Conservation (phyloP, 2,888 invertebrate genomes). For the Hybos culiciformis region DNA sequence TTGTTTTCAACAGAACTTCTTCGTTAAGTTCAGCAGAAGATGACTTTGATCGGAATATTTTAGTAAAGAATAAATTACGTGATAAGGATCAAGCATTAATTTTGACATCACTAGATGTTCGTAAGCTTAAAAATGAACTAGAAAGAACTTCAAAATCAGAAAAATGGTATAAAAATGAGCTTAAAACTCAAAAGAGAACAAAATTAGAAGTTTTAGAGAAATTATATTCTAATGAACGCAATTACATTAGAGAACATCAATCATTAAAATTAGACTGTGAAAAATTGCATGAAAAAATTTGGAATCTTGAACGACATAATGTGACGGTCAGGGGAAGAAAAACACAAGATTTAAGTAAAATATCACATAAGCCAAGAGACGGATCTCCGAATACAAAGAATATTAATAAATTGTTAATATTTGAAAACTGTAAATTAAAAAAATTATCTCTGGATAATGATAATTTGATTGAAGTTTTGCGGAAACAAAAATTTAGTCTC, state of each 20-base stretch:
- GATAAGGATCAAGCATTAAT: conserved; percentile 20
- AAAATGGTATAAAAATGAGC: conserved; percentile 31
- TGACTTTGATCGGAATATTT: conserved; percentile 5
- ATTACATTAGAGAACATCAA: conserved; percentile 30
- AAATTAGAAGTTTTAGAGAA: conserved; percentile 29
- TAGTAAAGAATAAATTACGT: conserved; percentile 6
- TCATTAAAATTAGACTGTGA: conserved; percentile 26
- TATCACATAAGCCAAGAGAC: too few species aligned
- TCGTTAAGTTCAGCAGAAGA: conserved; percentile 11
- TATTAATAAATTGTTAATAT: conserved; percentile 16
- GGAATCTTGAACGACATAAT: conserved; percentile 20
- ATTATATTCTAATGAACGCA: conserved; percentile 29
- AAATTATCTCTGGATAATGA: conserved; percentile 24
- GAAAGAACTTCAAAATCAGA: conserved; percentile 30
- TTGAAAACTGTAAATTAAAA: conserved; percentile 24
- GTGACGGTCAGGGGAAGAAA: conserved; percentile 15
- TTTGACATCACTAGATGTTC: conserved; percentile 23
- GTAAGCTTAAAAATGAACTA: conserved; percentile 27
- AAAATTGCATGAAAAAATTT: conserved; percentile 23
- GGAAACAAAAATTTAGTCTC: conserved; percentile 27
- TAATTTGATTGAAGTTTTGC: conserved; percentile 26
- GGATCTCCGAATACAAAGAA: neutral
- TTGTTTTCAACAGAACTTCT: conserved; percentile 7
- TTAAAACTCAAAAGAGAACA: conserved; percentile 25
- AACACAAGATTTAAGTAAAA: neutral